Conservation (phyloP, 1,140 invertebrate species). For the Drepana arcuata region DNA sequence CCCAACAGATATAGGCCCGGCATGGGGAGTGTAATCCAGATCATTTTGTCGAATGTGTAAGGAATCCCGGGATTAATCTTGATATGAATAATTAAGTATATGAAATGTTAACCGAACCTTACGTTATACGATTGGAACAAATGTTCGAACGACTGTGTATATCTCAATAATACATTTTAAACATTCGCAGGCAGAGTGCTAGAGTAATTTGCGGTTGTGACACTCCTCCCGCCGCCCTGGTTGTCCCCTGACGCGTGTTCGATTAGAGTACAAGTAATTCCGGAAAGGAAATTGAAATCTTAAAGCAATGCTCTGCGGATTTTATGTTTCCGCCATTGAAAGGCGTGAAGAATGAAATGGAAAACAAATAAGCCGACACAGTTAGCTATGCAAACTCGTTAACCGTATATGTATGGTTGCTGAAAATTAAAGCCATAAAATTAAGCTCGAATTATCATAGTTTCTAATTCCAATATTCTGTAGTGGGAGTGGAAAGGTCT, state of each 20-base stretch:
- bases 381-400: no score
- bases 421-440: no score
- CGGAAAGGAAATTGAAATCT: constrained; percentile 70
- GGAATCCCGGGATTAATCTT: no score
- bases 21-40: no score
- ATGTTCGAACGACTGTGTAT: constrained; percentile 21
- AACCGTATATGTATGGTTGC: no score
- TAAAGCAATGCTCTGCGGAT: constrained; percentile 64
- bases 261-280: constrained; percentile 68
- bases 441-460: constrained; percentile 21
- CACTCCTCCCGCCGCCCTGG: constrained; percentile 21
- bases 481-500: no score
- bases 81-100: constrained; percentile 44
- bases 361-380: constrained; percentile 59
- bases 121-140: no score
- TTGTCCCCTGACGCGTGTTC: constrained; percentile 59
- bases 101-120: no score
- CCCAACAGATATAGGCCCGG: no score
- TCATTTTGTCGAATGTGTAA: no score
- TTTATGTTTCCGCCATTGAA: constrained; percentile 41
- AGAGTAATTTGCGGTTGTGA: constrained; percentile 62
- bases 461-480: constrained; percentile 35
- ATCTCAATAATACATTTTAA: constrained; percentile 59
- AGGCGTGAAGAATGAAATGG: constrained; percentile 43
- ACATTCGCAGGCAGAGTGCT: constrained; percentile 53